Evolutionary conservation across 1,140 invertebrate genomes (phyloP).

Genomic region (Drosophila nigromelanica): DNA sequence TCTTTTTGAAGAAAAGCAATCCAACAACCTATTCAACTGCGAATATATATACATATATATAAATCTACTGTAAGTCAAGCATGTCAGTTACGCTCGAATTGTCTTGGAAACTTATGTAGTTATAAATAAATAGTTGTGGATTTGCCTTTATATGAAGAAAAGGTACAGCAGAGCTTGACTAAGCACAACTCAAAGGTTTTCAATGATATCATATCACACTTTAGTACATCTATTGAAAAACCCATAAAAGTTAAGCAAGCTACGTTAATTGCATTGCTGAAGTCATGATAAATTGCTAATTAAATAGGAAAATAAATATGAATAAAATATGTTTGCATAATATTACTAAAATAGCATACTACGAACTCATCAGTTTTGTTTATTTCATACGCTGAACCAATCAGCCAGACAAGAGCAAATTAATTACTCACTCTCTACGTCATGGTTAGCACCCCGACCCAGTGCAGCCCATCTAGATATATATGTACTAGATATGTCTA

Average conservation of each 20-base stretch:
- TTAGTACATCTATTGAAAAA: background rate
- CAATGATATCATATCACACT: conserved; percentile 24
- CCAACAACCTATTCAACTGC: conserved; percentile 19
- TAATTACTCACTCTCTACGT: conserved; percentile 42
- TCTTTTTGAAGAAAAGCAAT: conserved; percentile 41
- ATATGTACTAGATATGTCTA: conserved; percentile 14
- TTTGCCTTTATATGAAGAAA: conserved; percentile 12
- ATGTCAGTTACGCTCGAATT: conserved; percentile 68
- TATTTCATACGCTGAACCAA: conserved; percentile 10
- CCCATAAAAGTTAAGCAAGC: conserved; percentile 1
- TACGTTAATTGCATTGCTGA: background rate
- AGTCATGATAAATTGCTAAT: background rate
- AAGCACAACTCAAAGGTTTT: background rate
- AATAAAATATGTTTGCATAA: background rate
- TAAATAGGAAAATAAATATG: background rate
- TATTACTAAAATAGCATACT: conserved; percentile 3
- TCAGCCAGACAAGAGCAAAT: conserved; percentile 24
- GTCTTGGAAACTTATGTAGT: conserved; percentile 35
- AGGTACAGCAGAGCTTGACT: conserved; percentile 1
- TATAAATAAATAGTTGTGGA: conserved; percentile 13
- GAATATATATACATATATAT: conserved; percentile 2
- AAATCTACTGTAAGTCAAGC: conserved; percentile 40
- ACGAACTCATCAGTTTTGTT: background rate
- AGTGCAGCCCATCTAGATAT: too few relatives aligned
- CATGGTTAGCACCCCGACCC: conserved; percentile 17